Evolutionary conservation across 2,113 vertebrate species (phyloP), one percentile per base, ranked within the genome.

Genomic region (Cyanoliseus patagonus): DNA sequence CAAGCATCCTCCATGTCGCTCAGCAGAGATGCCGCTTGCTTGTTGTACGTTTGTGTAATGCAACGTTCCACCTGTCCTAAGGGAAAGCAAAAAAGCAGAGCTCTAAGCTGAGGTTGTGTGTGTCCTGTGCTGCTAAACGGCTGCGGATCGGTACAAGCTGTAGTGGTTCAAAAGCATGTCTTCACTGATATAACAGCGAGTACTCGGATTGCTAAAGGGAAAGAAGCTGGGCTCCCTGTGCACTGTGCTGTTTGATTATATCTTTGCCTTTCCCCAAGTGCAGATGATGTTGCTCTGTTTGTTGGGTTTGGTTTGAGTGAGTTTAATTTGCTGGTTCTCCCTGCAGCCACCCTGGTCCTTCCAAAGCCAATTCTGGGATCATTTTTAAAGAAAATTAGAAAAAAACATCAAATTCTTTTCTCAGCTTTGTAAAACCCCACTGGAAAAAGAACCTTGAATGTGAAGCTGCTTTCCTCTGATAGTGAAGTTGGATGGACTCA

Each of bases 331-430:
- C 17, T 78, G 74, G 44, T 52, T 92, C 66, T 20, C 76, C 61
- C 86, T 72, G 77, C 62, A 87, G 88, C 30, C 61, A 35, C 69
- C 3, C 2, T 16, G 69, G 53, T 77, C 68, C 61, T 89, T 93
- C 55, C 18, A 55, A 78, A 66, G 44, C 5, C 78, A 79, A 72
- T 81, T 92, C 69, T 90, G 72, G 68, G 72, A 47, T 72, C 70
- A 75, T 79, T 95, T 93, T 51, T 13, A 88, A 72, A 93, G 90
- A 83, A 88, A 78, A 78, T 75, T 16, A 53, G 51, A 11, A 75
- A 67, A 75, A 44, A 83, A 8, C 53, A 55, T 55, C 19, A 47
- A 12, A 1, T 5, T 55, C 3, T 46, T 28, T 68, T 62, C 39
- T 78, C 53, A 35, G 41, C 49, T 80, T 75, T 90, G 69, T 86